Conservation (phyloP, 2,797 vertebrate species). For the Amphiprion clarkii region DNA sequence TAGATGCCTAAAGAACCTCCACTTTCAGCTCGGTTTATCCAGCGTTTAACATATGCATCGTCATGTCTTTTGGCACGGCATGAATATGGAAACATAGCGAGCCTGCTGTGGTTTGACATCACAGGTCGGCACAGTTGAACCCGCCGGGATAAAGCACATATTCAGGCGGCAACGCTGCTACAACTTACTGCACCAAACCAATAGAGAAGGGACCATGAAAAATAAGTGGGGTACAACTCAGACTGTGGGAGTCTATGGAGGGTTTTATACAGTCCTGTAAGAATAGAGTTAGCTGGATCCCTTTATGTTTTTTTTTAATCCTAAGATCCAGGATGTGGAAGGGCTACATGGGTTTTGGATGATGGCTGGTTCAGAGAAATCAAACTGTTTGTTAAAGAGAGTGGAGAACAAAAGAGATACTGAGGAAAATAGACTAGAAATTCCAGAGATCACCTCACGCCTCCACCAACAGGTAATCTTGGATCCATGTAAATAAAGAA, state of each 20-base stretch:
- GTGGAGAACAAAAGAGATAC: background rate
- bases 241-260: slow-evolving; percentile 41
- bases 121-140: background rate
- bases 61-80: no score
- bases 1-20: background rate
- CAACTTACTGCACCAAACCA: background rate
- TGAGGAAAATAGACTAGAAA: background rate
- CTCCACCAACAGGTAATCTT: background rate
- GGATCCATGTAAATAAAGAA: slow-evolving; percentile 16
- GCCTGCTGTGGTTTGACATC: no score
- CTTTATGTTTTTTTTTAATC: slow-evolving; percentile 2
- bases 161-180: no score
- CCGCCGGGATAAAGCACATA: background rate
- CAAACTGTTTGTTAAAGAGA: background rate
- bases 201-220: background rate
- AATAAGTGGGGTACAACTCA: background rate
- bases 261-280: slow-evolving; percentile 39
- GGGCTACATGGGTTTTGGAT: background rate
- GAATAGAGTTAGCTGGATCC: slow-evolving; percentile 19
- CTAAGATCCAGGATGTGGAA: slow-evolving; percentile 20
- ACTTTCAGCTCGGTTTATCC: background rate
- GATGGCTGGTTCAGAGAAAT: background rate
- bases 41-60: no score
- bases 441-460: background rate
- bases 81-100: background rate